Conservation (phyloP, 1,140 invertebrate species). For the Cherax destructor region DNA sequence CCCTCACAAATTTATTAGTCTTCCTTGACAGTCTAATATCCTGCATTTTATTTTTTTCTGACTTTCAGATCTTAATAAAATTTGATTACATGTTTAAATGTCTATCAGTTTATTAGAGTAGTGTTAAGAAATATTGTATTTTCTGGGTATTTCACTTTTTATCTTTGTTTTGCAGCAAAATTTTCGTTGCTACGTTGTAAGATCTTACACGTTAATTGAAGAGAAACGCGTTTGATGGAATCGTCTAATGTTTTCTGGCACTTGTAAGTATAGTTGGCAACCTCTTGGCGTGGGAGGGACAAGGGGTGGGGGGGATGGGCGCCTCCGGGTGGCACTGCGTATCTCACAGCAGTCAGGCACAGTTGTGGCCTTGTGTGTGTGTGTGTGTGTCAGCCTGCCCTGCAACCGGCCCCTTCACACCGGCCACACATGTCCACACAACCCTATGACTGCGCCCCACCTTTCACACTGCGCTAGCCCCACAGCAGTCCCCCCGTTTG, state of each 20-base stretch:
- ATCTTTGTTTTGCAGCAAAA: no score
- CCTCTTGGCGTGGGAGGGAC: not conserved
- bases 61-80: not conserved
- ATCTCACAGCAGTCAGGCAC: slow-evolving; percentile 17
- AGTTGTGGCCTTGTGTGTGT: slow-evolving; percentile 17
- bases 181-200: no score
- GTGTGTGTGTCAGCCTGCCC: not conserved
- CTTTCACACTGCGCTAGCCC: not conserved
- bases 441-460: not conserved
- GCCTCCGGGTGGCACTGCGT: not conserved
- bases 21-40: not conserved
- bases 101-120: not conserved
- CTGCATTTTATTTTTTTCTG: not conserved
- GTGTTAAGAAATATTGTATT: not conserved
- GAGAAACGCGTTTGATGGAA: not conserved
- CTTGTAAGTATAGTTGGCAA: not conserved
- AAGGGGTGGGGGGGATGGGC: not conserved
- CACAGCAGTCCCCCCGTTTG: not conserved
- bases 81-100: not conserved
- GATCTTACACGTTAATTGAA: no score
- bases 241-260: not conserved
- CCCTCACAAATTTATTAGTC: not conserved
- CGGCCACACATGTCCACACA: not conserved
- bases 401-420: not conserved
- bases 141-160: not conserved